Evolutionary conservation across 1,140 invertebrate genomes (phyloP).

Genomic region (Himalopsyche phryganea): DNA sequence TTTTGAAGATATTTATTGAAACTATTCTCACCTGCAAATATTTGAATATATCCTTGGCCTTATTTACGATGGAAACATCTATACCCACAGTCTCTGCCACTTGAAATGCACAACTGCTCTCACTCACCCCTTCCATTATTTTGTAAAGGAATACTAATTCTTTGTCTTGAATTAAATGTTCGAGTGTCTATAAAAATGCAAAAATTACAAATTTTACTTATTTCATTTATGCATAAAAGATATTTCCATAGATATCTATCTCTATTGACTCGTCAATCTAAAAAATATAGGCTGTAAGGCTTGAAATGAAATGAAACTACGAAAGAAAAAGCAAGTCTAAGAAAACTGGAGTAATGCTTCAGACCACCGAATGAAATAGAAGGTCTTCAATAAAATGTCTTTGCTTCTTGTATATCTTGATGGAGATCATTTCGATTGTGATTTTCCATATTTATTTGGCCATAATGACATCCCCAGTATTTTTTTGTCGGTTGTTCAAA

Average conservation of each 20-base stretch:
- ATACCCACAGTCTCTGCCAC: slow-evolving; percentile 53
- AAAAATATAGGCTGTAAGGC: background rate
- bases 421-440: too few relatives aligned
- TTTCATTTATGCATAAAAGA: too few relatives aligned
- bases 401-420: too few relatives aligned
- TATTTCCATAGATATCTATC: background rate
- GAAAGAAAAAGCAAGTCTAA: too few relatives aligned
- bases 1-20: background rate
- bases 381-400: too few relatives aligned
- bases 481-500: too few relatives aligned
- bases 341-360: too few relatives aligned
- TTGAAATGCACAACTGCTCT: slow-evolving; percentile 56
- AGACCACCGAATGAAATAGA: too few relatives aligned
- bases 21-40: slow-evolving; percentile 32
- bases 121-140: slow-evolving; percentile 51
- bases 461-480: too few relatives aligned
- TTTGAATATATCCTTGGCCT: slow-evolving; percentile 34
- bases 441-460: too few relatives aligned
- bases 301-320: too few relatives aligned
- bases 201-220: too few relatives aligned
- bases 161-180: slow-evolving; percentile 53
- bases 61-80: slow-evolving; percentile 20
- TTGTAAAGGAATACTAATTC: slow-evolving; percentile 61
- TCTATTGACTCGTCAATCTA: slow-evolving; percentile 1
- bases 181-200: slow-evolving; percentile 51